Percentiles rank a stretch among this genome's conserved stretches.
Evolutionary conservation across 1,140 invertebrate genomes (phyloP).

Genomic region (Trichogramma pretiosum): DNA sequence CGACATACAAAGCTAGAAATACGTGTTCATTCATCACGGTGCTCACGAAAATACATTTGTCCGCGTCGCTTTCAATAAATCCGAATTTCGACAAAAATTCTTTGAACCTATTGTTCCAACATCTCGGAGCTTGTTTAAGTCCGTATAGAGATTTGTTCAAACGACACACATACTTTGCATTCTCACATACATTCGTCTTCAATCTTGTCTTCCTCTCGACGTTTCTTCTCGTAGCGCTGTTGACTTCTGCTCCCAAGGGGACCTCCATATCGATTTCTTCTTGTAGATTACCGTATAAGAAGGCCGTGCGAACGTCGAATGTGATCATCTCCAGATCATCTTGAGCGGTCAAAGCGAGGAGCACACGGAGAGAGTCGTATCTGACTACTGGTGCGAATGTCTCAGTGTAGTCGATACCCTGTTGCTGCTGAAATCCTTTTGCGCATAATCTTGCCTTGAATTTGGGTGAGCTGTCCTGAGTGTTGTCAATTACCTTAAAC

Average conservation of each 20-base stretch:
- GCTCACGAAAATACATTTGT: conserved; percentile 23
- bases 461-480: background rate
- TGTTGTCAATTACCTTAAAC: background rate
- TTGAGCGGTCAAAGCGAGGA: background rate
- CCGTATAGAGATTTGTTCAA: conserved; percentile 22
- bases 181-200: no score
- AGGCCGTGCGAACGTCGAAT: background rate
- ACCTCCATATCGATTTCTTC: background rate
- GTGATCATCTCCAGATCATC: background rate
- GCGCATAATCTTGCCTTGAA: background rate
- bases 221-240: no score
- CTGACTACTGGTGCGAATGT: background rate
- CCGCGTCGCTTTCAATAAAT: conserved; percentile 20
- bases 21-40: background rate
- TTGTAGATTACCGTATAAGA: background rate
- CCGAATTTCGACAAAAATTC: conserved; percentile 18
- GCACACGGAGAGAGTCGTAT: background rate
- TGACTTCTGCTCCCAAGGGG: background rate
- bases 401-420: background rate
- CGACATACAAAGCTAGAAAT: conserved; percentile 16
- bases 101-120: conserved; percentile 23
- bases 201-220: no score
- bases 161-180: conserved; percentile 5
- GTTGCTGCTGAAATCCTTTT: background rate
- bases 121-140: conserved; percentile 21